Evolutionary conservation across 2,797 vertebrate species (phyloP).

Genomic region (Yasuhikotakia modesta): DNA sequence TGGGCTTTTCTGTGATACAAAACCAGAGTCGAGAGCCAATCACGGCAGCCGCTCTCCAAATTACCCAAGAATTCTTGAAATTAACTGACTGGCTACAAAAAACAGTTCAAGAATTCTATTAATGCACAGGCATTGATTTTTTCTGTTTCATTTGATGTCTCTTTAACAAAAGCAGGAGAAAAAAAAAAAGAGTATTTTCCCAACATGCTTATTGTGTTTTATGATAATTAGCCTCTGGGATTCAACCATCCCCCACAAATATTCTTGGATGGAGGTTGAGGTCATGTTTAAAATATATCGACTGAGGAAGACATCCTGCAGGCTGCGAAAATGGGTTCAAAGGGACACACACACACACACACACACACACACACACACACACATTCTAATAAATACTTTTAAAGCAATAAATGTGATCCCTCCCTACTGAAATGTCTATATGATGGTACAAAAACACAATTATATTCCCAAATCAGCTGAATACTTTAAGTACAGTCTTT

Average conservation of each 20-base stretch:
- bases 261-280: constrained; percentile 55
- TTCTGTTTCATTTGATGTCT: constrained; percentile 44
- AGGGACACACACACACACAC: too few species aligned
- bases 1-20: constrained; percentile 83
- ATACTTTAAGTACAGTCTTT: constrained; percentile 61
- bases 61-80: constrained; percentile 69
- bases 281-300: constrained; percentile 77
- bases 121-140: constrained; percentile 62
- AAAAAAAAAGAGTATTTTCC: constrained; percentile 69
- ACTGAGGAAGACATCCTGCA: constrained; percentile 48
- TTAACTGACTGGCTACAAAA: constrained; percentile 74
- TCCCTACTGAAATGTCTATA: constrained; percentile 8
- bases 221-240: constrained; percentile 82
- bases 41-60: constrained; percentile 67
- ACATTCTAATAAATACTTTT: neutral
- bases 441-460: constrained; percentile 61
- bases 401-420: neutral
- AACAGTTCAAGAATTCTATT: constrained; percentile 68
- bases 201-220: constrained; percentile 79
- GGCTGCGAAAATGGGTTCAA: too few species aligned
- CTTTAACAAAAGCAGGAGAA: constrained; percentile 56
- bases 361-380: too few species aligned
- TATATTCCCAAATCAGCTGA: constrained; percentile 52
- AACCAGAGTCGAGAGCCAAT: constrained; percentile 64
- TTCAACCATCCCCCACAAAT: constrained; percentile 70